A percentile compares a stretch with the other conserved stretches of the same genome.
Conservation (phyloP, 2,113 vertebrate genomes). For the Amphiprion ocellaris region DNA sequence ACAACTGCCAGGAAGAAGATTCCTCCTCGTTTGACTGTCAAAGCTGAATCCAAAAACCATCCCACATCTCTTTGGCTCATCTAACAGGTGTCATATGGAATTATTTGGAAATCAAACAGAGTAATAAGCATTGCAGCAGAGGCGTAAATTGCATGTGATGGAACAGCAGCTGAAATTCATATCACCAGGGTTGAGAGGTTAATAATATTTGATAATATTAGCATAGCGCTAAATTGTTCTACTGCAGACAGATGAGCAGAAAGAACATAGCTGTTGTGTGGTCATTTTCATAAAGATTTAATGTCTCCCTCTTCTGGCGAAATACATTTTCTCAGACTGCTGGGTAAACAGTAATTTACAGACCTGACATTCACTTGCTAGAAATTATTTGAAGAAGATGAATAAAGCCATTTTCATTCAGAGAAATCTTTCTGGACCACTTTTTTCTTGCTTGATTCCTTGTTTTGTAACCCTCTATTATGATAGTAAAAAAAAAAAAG, state of each 20-base stretch:
- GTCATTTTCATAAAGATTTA: constrained; percentile 30
- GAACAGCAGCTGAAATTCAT: constrained; percentile 37
- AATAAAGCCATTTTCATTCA: constrained; percentile 23
- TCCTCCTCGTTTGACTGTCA: constrained; percentile 47
- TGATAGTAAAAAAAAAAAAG: not conserved
- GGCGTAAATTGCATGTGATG: constrained; percentile 31
- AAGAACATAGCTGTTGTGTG: constrained; percentile 7
- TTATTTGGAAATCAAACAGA: constrained; percentile 63
- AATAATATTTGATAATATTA: constrained; percentile 67
- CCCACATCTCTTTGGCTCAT: constrained; percentile 65
- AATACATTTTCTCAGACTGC: constrained; percentile 26
- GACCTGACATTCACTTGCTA: constrained; percentile 13
- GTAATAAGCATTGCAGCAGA: constrained; percentile 44
- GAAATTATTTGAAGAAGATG: constrained; percentile 2
- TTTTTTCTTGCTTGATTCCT: not conserved
- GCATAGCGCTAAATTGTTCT: constrained; percentile 31
- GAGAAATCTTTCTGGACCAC: not conserved
- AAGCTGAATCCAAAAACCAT: constrained; percentile 46
- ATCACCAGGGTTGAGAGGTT: constrained; percentile 40
- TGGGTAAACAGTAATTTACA: constrained; percentile 32
- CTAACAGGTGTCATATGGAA: constrained; percentile 60
- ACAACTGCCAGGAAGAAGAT: constrained; percentile 63
- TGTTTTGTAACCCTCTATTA: not conserved
- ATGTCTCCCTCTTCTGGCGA: constrained; percentile 70
- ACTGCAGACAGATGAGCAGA: constrained; percentile 24